Base-by-base conservation (phyloP, 2,113 vertebrate genomes). In the Pachyramphus minor region DNA sequence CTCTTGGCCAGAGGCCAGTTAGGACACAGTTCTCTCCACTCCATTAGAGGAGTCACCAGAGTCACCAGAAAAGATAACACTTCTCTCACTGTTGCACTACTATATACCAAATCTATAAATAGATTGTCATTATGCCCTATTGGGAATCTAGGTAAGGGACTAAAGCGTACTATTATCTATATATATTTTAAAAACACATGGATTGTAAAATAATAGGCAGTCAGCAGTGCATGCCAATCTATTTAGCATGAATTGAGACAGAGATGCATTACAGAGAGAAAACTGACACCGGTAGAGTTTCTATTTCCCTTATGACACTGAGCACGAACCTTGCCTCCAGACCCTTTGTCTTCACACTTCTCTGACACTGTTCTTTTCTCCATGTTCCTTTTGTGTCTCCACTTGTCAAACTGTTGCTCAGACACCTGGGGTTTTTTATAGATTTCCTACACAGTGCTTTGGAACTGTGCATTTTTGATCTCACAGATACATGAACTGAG, bases 321-420 rank as follows among this genome's bases (percentile, higher is more conserved):
- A 90, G 82, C 81, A 72, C 21, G 22, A 94, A 96, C 95, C 79
- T 94, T 95, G 83, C 88, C 85, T 96, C 85, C 68, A 88, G 90
- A 92, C 76, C 85, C 68, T 96, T 96, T 95, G 78, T 96, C 93
- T 97, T 96, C 95, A 95, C 93, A 96, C 94, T 95, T 96, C 82
- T 92, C 86, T 86, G 93, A 95, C 83, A 93, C 87, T 88, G 79
- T 71, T 93, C 60, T 83, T 89, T 96, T 96, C 90, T 82, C 41
- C 64, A 11, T 56, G 83, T 72, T 96, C 76, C 60, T 96, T 96
- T 90, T 93, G 88, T 91, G 60, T 93, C 56, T 88, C 68, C 1
- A 5, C 88, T 86, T 95, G 95, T 94, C 95, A 97, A 87, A 90
- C 56, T 37, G 47, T 64, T 95, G 52, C 60, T 94, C 83, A 72